These are phyloP conservation scores for Caenorhabditis sp. DNA, from an alignment of 2,888 invertebrate species.

Conservation along the genomic window DNA sequence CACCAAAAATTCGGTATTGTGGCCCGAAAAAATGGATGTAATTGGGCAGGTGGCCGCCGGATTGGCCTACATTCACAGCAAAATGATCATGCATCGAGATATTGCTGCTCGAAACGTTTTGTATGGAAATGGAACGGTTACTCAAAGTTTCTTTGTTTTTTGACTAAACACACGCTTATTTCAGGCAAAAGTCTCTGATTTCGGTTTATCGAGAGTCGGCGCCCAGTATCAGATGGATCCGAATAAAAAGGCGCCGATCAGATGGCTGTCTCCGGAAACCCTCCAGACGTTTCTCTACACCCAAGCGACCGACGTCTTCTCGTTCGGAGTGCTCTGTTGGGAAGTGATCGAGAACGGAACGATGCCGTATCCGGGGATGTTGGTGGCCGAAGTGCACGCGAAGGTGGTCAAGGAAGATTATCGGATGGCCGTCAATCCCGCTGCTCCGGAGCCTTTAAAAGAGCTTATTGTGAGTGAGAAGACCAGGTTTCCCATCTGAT, in stretches of 20 bases:
- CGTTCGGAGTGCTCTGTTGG: slow-evolving; percentile 61
- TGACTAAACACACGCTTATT: too few relatives aligned
- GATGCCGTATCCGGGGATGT: slow-evolving; percentile 68
- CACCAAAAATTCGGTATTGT: slow-evolving; percentile 58
- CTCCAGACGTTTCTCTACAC: slow-evolving; percentile 57
- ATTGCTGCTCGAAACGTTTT: slow-evolving; percentile 66
- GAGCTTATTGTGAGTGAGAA: too few relatives aligned
- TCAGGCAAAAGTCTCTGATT: slow-evolving; percentile 63
- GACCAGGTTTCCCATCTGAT: too few relatives aligned
- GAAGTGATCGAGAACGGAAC: slow-evolving; percentile 60
- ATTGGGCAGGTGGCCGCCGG: slow-evolving; percentile 63
- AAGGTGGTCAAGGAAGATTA: slow-evolving; percentile 56
- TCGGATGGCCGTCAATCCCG: slow-evolving; percentile 52
- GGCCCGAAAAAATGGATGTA: slow-evolving; percentile 53
- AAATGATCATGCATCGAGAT: slow-evolving; percentile 63
- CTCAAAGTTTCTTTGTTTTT: too few relatives aligned
- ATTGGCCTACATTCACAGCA: slow-evolving; percentile 60
- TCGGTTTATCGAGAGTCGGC: slow-evolving; percentile 64
- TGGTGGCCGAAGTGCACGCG: slow-evolving; percentile 59
- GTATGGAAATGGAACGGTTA: slow-evolving; percentile 52
- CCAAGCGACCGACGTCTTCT: slow-evolving; percentile 65
- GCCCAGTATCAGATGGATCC: slow-evolving; percentile 62
- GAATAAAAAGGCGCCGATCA: slow-evolving; percentile 63
- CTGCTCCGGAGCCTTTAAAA: slow-evolving; percentile 4
- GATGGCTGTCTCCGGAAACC: slow-evolving; percentile 73